Percentiles rank a stretch among this genome's conserved stretches.
These are phyloP conservation scores for Mimas tiliae DNA, from an alignment of 2,888 invertebrate genomes.

Conservation along the genomic window DNA sequence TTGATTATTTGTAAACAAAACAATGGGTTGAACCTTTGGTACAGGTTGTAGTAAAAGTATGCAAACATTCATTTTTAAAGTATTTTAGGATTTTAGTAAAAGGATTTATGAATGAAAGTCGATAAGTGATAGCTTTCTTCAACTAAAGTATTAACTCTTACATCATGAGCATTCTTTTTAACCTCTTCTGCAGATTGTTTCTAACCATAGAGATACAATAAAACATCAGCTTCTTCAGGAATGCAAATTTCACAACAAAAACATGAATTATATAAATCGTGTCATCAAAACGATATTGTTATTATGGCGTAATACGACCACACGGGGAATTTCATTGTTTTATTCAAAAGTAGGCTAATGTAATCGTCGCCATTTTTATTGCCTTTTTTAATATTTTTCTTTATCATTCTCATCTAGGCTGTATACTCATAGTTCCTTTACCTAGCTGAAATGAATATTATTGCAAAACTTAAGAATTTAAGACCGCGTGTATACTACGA, in stretches of 20 bases:
- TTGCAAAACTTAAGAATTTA: background rate
- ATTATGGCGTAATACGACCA: constrained; percentile 33
- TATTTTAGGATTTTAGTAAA: background rate
- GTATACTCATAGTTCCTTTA: background rate
- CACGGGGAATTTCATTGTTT: constrained; percentile 26
- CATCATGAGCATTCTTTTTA: background rate
- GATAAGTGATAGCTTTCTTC: background rate
- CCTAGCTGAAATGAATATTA: background rate
- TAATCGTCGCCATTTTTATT: constrained; percentile 14
- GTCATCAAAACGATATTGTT: constrained; percentile 46
- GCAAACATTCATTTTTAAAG: background rate
- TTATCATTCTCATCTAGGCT: constrained; percentile 1
- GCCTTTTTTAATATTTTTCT: background rate
- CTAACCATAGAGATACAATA: background rate
- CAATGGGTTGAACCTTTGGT: background rate
- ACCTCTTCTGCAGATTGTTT: background rate
- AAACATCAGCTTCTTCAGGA: constrained; percentile 22
- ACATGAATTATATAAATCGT: constrained; percentile 43
- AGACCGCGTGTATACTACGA: constrained; percentile 3
- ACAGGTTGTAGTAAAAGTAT: background rate
- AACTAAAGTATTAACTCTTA: background rate
- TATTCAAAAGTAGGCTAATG: constrained; percentile 14
- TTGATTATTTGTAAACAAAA: constrained; percentile 69
- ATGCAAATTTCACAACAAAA: constrained; percentile 42
- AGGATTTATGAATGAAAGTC: background rate